These are phyloP conservation scores for Psittacara wagleri DNA, from an alignment of 2,113 vertebrate genomes.

Conservation along the genomic window DNA sequence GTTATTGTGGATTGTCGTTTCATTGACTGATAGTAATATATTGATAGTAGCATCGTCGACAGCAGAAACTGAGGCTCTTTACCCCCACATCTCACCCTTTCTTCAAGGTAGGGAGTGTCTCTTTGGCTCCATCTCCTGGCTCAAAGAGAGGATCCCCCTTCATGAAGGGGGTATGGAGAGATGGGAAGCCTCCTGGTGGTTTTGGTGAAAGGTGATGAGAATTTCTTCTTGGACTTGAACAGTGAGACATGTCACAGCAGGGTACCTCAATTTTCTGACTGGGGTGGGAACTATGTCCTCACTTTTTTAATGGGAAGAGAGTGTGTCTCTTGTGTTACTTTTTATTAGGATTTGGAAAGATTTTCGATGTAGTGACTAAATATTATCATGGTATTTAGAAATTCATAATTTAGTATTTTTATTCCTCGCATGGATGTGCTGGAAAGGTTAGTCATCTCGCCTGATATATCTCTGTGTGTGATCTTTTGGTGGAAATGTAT, in stretches of 20 bases:
- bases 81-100: neutral
- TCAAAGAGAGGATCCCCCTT: neutral
- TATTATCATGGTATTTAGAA: slow-evolving; percentile 35
- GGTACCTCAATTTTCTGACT: neutral
- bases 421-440: neutral
- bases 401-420: slow-evolving; percentile 2
- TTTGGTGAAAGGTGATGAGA: neutral
- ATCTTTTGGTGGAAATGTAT: slow-evolving; percentile 15
- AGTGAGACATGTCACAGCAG: neutral
- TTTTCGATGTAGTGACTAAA: neutral
- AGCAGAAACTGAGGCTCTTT: neutral
- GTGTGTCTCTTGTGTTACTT: neutral
- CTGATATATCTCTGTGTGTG: neutral
- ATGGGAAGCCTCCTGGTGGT: neutral
- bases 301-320: neutral
- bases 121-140: slow-evolving; percentile 62
- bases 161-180: neutral
- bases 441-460: slow-evolving; percentile 28
- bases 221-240: neutral
- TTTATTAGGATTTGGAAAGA: neutral
- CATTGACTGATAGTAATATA: neutral
- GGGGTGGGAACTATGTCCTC: neutral
- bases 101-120: slow-evolving; percentile 2
- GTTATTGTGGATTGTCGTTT: neutral
- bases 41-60: neutral